phyloP scores from a whole-genome alignment of 2,797 vertebrate genomes.

The Acipenser transmontanus region DNA sequence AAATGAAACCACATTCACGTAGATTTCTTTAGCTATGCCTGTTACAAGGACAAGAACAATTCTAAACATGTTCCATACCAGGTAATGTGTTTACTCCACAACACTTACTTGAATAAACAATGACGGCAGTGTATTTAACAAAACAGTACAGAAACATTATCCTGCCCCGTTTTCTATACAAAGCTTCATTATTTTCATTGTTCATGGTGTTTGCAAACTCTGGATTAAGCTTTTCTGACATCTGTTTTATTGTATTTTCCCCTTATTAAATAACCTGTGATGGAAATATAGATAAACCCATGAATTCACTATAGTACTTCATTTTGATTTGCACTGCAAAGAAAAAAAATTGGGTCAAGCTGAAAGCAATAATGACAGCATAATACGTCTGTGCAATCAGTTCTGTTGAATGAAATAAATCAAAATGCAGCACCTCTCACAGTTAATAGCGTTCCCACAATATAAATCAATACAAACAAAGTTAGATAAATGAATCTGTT shows the following conservation, averaged over 20 bases:
- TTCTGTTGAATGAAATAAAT: slow-evolving; percentile 39
- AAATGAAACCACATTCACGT: too few species aligned
- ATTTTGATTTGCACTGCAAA: slow-evolving; percentile 27
- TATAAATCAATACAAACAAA: slow-evolving; percentile 24
- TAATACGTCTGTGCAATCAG: slow-evolving; percentile 40
- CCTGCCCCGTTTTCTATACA: slow-evolving; percentile 1
- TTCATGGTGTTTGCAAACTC: neutral
- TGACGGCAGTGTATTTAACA: neutral
- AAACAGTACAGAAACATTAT: neutral
- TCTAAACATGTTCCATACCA: neutral
- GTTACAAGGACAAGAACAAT: neutral
- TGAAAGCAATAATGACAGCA: slow-evolving; percentile 41
- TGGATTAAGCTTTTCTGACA: slow-evolving; percentile 12
- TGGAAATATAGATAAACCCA: slow-evolving; percentile 26
- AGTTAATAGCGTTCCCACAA: slow-evolving; percentile 37
- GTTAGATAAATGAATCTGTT: slow-evolving; percentile 41
- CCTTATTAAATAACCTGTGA: slow-evolving; percentile 30
- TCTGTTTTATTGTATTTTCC: slow-evolving; percentile 12
- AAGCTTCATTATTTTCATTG: neutral
- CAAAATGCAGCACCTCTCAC: slow-evolving; percentile 42
- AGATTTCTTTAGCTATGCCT: too few species aligned
- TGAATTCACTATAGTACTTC: slow-evolving; percentile 18
- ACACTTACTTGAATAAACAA: neutral
- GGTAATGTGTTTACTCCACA: neutral
- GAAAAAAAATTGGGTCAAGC: slow-evolving; percentile 49